Conservation (phyloP, 2,797 vertebrate species). For the Rhinophrynus dorsalis region DNA sequence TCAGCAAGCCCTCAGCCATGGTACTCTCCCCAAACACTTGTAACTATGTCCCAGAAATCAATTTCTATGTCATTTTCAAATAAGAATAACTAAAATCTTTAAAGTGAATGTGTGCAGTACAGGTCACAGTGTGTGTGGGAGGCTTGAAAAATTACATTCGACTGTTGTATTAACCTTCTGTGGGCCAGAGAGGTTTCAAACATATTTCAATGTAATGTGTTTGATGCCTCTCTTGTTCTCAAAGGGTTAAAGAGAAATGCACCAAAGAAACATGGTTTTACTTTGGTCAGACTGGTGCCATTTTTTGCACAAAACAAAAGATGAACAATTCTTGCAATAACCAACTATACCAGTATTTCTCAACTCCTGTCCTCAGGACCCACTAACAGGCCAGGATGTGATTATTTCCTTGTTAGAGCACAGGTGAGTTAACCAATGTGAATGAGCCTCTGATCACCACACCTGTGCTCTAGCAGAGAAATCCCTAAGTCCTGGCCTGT, state of each 20-base stretch:
- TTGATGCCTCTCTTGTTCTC: background rate
- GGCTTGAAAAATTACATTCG: background rate
- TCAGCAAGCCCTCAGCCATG: slow-evolving; percentile 20
- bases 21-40: background rate
- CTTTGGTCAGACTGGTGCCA: background rate
- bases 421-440: no score
- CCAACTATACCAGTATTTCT: no score
- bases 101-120: background rate
- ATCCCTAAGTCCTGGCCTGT: no score
- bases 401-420: no score
- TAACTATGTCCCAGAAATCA: background rate
- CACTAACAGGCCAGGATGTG: no score
- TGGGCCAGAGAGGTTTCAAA: no score
- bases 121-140: background rate
- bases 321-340: no score
- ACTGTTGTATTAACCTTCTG: background rate
- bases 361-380: no score
- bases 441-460: no score
- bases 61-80: slow-evolving; percentile 1
- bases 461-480: no score
- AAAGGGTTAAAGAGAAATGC: background rate
- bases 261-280: background rate
- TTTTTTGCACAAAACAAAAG: background rate
- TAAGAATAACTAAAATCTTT: slow-evolving; percentile 9
- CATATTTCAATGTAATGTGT: no score